Evolutionary conservation across 2,888 invertebrate genomes (phyloP), one percentile per base, ranked within the genome.

Genomic region (Lasioglossum morio): DNA sequence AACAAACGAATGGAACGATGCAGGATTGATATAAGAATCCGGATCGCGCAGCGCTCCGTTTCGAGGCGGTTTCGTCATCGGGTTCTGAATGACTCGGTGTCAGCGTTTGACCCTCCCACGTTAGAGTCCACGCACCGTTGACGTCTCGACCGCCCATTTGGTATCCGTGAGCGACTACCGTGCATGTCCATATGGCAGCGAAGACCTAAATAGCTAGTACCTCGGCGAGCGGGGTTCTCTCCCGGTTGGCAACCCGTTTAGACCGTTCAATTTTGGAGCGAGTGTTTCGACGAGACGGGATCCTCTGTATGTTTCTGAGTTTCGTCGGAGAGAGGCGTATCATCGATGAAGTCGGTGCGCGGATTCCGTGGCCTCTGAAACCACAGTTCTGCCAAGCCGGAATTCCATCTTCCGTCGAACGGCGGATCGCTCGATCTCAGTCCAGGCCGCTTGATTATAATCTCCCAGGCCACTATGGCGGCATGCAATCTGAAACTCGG

Each of bases 401-500:
- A 84, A 78, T 82, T 46, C 75, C 74, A 78, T 78, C 75, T 84
- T 63, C 77, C 77, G 53, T 66, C 53, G 57, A 53, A 74, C 53
- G 27, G 53, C 37, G 66, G 80, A 74, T 84, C 80, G 84, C 53
- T 84, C 72, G 84, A 81, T 86, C 86, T 78, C 37, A 66, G 77
- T 73, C 75, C 75, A 80, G 84, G 70, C 84, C 74, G 84, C 75
- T 77, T 73, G 93, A 93, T 93, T 93, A 92, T 91, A 92, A 93
- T 93, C 92, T 89, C 89, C 87, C 86, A 85, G 60, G 91, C 89
- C 89, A 86, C 92, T 89, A 91, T 85, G 85, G 88, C 88, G 89
- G 88, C 87, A 79, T 90, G 91, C 91, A 91, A 93, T 92, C 90
- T 91, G 90, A 92, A 92, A 91, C 91, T 88, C 87, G 91, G 91